Conservation (phyloP, 2,797 vertebrate genomes). For the Notamacropus eugenii region DNA sequence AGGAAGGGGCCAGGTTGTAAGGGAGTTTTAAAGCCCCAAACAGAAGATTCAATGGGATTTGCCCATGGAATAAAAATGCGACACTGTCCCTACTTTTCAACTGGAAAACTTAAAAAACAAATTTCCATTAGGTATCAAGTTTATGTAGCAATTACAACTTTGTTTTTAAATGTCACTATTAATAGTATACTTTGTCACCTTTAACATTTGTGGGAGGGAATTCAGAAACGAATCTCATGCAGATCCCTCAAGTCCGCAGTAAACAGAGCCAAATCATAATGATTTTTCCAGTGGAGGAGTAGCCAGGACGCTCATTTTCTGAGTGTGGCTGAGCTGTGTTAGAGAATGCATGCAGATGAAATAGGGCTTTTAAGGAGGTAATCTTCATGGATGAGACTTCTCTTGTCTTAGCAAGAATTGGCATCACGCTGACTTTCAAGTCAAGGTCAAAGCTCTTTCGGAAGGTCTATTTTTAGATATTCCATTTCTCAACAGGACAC, state of each 20-base stretch:
- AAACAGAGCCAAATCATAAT: constrained; percentile 64
- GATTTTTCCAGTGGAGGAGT: constrained; percentile 69
- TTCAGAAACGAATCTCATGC: constrained; percentile 62
- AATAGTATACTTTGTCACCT: constrained; percentile 64
- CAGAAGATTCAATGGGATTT: background rate
- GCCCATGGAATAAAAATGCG: constrained; percentile 4
- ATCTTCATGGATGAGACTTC: constrained; percentile 67
- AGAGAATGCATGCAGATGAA: constrained; percentile 62
- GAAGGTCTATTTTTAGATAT: constrained; percentile 65
- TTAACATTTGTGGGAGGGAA: constrained; percentile 54
- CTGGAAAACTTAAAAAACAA: background rate
- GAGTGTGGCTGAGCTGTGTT: constrained; percentile 56
- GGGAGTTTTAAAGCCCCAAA: background rate
- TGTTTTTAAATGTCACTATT: constrained; percentile 58
- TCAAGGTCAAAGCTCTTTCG: constrained; percentile 69
- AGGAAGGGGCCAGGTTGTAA: background rate
- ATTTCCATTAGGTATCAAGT: constrained; percentile 44
- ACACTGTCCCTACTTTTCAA: constrained; percentile 55
- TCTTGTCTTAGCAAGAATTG: constrained; percentile 50
- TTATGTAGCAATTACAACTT: constrained; percentile 46
- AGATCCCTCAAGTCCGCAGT: constrained; percentile 58
- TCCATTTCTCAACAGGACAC: constrained; percentile 59
- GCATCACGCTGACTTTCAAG: constrained; percentile 58
- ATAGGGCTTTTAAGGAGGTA: constrained; percentile 64
- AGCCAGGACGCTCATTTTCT: constrained; percentile 70